Percentiles rank a stretch among this genome's conserved stretches.
These are phyloP conservation scores for Trypoxylus dichotomus DNA, from an alignment of 1,140 invertebrate genomes.

Conservation along the genomic window DNA sequence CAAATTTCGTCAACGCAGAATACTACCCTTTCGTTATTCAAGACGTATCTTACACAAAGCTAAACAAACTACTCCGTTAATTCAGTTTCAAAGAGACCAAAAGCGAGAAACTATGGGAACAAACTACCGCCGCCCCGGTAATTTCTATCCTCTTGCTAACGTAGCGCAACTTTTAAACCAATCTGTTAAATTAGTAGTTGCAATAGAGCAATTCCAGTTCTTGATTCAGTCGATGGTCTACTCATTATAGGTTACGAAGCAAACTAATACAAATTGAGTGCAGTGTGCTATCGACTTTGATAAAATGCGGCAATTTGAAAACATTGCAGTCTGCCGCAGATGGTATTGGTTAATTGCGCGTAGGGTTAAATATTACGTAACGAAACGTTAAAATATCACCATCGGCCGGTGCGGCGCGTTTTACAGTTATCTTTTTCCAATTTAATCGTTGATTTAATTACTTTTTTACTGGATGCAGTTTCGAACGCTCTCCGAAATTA, in stretches of 20 bases:
- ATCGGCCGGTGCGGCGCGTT: background rate
- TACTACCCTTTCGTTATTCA: background rate
- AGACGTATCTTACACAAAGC: background rate
- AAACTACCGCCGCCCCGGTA: background rate
- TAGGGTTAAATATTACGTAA: constrained; percentile 10
- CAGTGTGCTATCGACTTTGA: constrained; percentile 18
- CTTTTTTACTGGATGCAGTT: background rate
- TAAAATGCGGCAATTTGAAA: constrained; percentile 25
- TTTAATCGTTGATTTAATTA: background rate
- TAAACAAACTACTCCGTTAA: constrained; percentile 3
- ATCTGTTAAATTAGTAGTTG: constrained; percentile 25
- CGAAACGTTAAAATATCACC: background rate
- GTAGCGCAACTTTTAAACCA: constrained; percentile 8
- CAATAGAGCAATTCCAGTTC: background rate
- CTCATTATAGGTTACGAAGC: background rate
- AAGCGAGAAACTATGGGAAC: background rate
- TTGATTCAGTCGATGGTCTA: constrained; percentile 8
- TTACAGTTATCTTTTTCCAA: background rate
- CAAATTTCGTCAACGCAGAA: background rate
- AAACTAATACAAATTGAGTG: constrained; percentile 20
- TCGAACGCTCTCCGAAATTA: too few relatives aligned
- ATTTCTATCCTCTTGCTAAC: background rate
- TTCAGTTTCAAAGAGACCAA: constrained; percentile 2
- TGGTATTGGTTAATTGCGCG: constrained; percentile 16
- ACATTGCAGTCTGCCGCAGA: constrained; percentile 20